Evolutionary conservation across 30 jellyfish, hydroid and myxozoan genomes (phyloP), one percentile per base, ranked within the genome.

Genomic region (Rhopilema esculentum): DNA sequence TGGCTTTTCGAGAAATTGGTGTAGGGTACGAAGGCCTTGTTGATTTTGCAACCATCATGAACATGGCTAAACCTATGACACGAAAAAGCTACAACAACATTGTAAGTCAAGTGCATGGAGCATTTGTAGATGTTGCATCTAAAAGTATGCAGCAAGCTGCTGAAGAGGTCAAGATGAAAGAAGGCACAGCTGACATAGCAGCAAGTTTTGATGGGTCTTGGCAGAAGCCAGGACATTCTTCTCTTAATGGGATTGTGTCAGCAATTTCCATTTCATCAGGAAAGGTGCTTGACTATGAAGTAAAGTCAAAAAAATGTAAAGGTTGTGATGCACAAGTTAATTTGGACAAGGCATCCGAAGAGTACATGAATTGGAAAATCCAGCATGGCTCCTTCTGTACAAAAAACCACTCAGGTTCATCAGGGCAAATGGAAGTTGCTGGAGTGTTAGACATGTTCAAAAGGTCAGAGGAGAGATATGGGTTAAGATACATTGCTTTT

Each of bases 381-480:
- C 25, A 57, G 25, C 1, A 57, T 57, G 69, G 22, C 22, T 22
- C 69, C 19, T 22, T 18, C 19, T 57, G 69, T 57, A 18, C 69
- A 18, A 57, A 22, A 22, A 57, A 9, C 69, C 69, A 57, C 69
- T 18, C 69, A 18, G 69, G 69, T 25, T 57, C 69, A 18, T 57
- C 69, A 9, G 69, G 69, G 69, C 69, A 57, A 57, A 57, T 57
- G 69, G 69, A 57, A 57, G 69, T 57, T 25, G 22, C 25, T 9
- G 69, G 69, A 18, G 22, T 25, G 22, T n/a, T n/a, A n/a, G n/a
- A n/a, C n/a, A n/a, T n/a, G n/a, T n/a, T n/a, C n/a, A n/a, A n/a
- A n/a, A n/a, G n/a, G n/a, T n/a, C n/a, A n/a, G n/a, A n/a, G n/a
- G n/a, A n/a, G n/a, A n/a, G n/a, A n/a, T n/a, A n/a, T n/a, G n/a